These are phyloP conservation scores for Exocentrus adspersus DNA, from an alignment of 2,888 invertebrate species.

Conservation along the genomic window DNA sequence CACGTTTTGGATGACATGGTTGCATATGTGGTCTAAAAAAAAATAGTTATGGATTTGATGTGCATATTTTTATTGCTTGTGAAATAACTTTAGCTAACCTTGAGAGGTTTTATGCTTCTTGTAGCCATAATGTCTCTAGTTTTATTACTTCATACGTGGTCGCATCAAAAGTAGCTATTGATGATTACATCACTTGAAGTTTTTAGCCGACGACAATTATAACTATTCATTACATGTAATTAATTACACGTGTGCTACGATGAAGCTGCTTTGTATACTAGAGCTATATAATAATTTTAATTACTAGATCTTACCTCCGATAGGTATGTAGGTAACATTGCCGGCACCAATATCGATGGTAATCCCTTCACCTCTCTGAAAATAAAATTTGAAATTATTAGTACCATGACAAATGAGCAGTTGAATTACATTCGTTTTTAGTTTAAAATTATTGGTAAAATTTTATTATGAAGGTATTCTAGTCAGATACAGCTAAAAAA, in stretches of 20 bases:
- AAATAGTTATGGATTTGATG: background rate
- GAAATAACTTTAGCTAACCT: background rate
- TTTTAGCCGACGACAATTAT: background rate
- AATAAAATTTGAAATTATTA: no score
- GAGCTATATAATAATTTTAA: no score
- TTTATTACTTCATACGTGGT: background rate
- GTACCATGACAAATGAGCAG: no score
- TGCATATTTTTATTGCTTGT: background rate
- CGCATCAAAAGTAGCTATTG: background rate
- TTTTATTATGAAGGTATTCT: no score
- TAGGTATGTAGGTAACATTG: conserved; percentile 63
- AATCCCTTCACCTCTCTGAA: conserved; percentile 62
- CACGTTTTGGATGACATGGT: no score
- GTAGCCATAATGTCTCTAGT: background rate
- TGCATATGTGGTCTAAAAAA: background rate
- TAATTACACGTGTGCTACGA: background rate
- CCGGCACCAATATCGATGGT: conserved; percentile 61
- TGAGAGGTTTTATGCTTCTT: background rate
- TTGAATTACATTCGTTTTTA: no score
- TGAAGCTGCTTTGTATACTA: no score
- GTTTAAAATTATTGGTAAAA: no score
- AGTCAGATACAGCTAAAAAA: no score
- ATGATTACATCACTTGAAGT: background rate
- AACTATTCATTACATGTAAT: background rate
- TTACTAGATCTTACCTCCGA: conserved; percentile 60